Evolutionary conservation across 2,888 invertebrate species (phyloP), one percentile per base, ranked within the genome.

Genomic region (Mesorhabditis spiculigera): DNA sequence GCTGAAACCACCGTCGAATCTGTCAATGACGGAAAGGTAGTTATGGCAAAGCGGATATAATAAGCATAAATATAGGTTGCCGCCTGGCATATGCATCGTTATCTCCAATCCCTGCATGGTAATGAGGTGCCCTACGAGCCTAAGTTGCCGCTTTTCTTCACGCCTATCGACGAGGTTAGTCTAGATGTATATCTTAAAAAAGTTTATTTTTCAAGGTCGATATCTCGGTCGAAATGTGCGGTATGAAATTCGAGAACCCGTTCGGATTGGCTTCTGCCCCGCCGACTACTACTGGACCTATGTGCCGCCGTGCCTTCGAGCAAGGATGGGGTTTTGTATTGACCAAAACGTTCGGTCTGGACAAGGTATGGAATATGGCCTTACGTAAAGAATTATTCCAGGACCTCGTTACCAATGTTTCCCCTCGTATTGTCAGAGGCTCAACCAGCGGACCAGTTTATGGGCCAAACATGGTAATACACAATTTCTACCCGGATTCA

Each of bases 261-360:
- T 97, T 95, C 85, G 97, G 98, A 0, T 88, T 98, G 73, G 98
- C 97, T 4, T 95, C 95, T 68, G 97, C 98, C 0, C 94, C 96
- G 1, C 97, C 97, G 4, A 93, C 95, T 5, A 98, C 97, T 3
- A 91, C 92, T 71, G 78, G 78, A 44, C 75, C 78, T 43, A 98
- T 98, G 96, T 95, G 97, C 66, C 89, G 97, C 4, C 89, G 97
- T 74, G 92, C 93, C 16, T 98, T 97, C 86, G 91, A 94, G 86
- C 93, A 93, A 79, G 97, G 97, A 0, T 98, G 98, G 98, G 93
- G 92, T 0, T 98, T 94, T 86, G 93, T 91, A n/a, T 92, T 98
- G 3, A 98, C 97, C 0, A 98, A 98, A 89, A 98, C 97, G 0
- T 98, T 94, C 86, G 90, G 92, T 4, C 88, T 98, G 16, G 93